Evolutionary conservation across 2,113 vertebrate genomes (phyloP), one percentile per base, ranked within the genome.

Genomic region (Haemorhous mexicanus): DNA sequence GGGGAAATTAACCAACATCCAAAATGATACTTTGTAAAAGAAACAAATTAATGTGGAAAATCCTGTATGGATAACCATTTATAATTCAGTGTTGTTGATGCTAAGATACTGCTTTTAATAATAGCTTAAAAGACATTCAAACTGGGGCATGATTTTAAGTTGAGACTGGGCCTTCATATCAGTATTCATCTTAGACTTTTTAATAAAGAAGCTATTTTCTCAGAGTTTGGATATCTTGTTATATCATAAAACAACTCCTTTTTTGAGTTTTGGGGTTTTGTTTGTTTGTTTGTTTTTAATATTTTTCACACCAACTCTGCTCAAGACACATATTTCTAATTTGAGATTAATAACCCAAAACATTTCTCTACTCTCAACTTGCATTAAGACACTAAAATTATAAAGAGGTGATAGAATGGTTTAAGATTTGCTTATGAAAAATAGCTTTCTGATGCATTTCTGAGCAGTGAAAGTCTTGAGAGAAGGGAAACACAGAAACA

Each of bases 381-480:
- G 2, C 73, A 75, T 35, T 53, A 91, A 93, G 87, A 95, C 33
- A 81, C 52, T 23, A 56, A 58, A 74, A 67, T 24, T 63, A 58
- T 70, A 69, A 66, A 91, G 70, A 88, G 75, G 61, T 74, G 76
- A 61, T 61, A 76, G 49, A 62, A 59, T 67, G 66, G 43, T 94
- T 95, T 87, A 43, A 88, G 66, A 88, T 93, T 80, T 83, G 46
- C 50, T 94, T 96, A 32, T 15, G 26, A 58, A 49, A 77, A 84
- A 61, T 9, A 18, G 33, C 78, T 44, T 84, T 78, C 52, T 47
- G 37, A 63, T 3, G 26, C 19, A 66, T 87, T 92, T 95, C 83
- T 91, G 73, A 96, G 82, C 49, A 44, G 50, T 53, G 82, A 84
- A 93, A 79, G 61, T 87, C 62, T 84, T 68, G 74, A 93, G 81